Evolutionary conservation across 2,888 invertebrate species (phyloP).

Genomic region (Drosophila neutralis): DNA sequence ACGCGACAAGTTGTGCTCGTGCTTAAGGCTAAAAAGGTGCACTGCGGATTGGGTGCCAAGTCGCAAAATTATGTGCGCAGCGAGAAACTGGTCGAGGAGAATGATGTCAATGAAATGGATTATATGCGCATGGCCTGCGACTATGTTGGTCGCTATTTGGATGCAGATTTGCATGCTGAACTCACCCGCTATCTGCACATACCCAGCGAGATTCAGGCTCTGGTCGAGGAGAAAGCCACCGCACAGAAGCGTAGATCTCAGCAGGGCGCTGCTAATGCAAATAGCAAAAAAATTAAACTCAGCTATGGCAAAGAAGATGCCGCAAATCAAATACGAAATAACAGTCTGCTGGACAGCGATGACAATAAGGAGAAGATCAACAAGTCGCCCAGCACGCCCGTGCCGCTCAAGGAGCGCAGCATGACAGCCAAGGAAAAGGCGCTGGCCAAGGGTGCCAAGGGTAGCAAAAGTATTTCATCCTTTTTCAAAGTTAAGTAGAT

Average conservation of each 20-base stretch:
- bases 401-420: slow-evolving; percentile 83
- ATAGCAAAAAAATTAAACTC: slow-evolving; percentile 85
- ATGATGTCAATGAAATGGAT: slow-evolving; percentile 79
- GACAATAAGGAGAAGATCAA: slow-evolving; percentile 42
- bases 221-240: slow-evolving; percentile 85
- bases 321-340: slow-evolving; percentile 83
- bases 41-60: slow-evolving; percentile 90
- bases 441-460: slow-evolving; percentile 89
- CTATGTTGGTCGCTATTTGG: slow-evolving; percentile 91
- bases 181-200: slow-evolving; percentile 88
- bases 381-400: slow-evolving; percentile 36
- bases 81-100: slow-evolving; percentile 85
- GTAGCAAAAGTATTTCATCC: slow-evolving; percentile 91
- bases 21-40: slow-evolving; percentile 85
- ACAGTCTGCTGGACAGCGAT: slow-evolving; percentile 64
- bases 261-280: slow-evolving; percentile 76
- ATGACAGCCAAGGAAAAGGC: slow-evolving; percentile 90
- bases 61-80: slow-evolving; percentile 92
- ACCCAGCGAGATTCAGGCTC: slow-evolving; percentile 70
- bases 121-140: slow-evolving; percentile 87
- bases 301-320: slow-evolving; percentile 55
- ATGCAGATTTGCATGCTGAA: slow-evolving; percentile 88
- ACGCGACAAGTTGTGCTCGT: slow-evolving; percentile 87
- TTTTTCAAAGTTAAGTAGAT: slow-evolving; percentile 87
- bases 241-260: slow-evolving; percentile 86